Conservation (phyloP, 2,113 vertebrate genomes). For the Neoarius graeffei region DNA sequence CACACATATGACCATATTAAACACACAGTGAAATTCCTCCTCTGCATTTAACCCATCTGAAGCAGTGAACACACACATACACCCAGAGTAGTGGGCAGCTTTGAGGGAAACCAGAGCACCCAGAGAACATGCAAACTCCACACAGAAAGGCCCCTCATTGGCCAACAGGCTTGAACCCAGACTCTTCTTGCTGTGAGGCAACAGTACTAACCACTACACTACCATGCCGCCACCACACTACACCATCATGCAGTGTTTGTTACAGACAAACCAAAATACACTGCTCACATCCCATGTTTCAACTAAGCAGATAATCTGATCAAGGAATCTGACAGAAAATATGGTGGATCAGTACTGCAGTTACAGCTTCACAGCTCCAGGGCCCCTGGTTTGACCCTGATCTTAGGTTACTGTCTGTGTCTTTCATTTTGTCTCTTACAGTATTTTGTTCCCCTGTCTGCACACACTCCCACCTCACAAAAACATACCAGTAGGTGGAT, state of each 20-base stretch:
- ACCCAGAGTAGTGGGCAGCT: too few species aligned
- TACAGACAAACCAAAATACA: neutral
- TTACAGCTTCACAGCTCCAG: neutral
- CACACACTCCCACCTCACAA: neutral
- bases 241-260: neutral
- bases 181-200: too few species aligned
- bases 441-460: neutral
- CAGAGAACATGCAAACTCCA: too few species aligned
- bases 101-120: too few species aligned
- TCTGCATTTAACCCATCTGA: too few species aligned
- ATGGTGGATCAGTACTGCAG: neutral
- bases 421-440: neutral
- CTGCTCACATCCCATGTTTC: neutral
- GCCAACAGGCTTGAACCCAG: too few species aligned
- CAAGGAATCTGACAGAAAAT: neutral
- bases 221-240: too few species aligned
- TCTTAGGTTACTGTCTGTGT: neutral
- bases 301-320: neutral
- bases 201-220: too few species aligned
- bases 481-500: neutral
- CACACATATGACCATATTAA: too few species aligned
- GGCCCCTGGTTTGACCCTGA: neutral
- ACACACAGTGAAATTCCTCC: too few species aligned
- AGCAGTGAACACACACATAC: too few species aligned
- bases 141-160: too few species aligned